Base-by-base conservation (phyloP, 2,113 vertebrate genomes). In the Pagrus major region DNA sequence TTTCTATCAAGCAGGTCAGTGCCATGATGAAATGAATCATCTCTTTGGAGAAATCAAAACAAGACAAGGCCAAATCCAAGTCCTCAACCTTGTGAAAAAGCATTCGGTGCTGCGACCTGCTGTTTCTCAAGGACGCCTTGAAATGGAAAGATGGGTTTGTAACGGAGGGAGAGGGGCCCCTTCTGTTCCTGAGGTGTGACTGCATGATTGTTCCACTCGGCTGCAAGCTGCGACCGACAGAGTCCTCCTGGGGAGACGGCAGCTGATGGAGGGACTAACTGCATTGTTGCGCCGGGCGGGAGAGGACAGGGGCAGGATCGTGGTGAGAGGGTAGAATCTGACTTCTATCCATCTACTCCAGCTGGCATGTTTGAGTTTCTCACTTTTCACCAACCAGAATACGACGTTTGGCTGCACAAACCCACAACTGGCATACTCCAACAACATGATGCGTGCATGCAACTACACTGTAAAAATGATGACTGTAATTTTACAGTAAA, bases 141-240 rank as follows among this genome's bases (percentile, higher is more conserved):
- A 4, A 39, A 37, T 46, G 65, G 61, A 80, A 60, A 61, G 67
- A 81, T 70, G 64, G 71, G 46, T 49, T 66, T 59, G 33, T 37
- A 63, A 47, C 56, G 6, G 59, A 52, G 78, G 67, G 72, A 80
- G 51, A 9, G 39, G 15, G 61, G 65, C 71, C 72, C 83, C 60
- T 81, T 71, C 81, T 86, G 83, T 71, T 89, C 54, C 67, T 23
- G 83, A 86, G 87, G 85, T 90, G 91, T 82, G 88, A 87, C 83
- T 82, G 78, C 67, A 27, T 86, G 87, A 91, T 90, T 88, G 64
- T 89, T 90, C 76, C 80, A 80, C 74, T 85, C 72, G 23, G 55
- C 77, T 73, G 51, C 86, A 82, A 76, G 84, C 90, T 82, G 89
- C 10, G 78, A 31, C 84, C 84, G 71, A 84, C 84, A 56, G 23